These are phyloP conservation scores for Sardinella longiceps DNA, from an alignment of 2,797 vertebrate genomes.

Conservation along the genomic window DNA sequence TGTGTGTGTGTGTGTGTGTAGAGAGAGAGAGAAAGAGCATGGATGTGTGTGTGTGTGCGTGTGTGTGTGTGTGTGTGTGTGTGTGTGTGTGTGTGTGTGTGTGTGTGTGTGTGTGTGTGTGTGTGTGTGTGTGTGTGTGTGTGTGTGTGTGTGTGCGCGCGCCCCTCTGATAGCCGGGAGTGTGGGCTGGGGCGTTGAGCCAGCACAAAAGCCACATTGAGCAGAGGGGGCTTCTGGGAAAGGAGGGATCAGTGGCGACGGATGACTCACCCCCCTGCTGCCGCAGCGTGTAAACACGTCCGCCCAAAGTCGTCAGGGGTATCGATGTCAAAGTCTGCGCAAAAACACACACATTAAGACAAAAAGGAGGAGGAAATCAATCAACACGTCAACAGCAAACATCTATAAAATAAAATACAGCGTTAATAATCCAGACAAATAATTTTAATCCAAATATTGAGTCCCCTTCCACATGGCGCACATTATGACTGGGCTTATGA, in stretches of 20 bases:
- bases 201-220: conserved; percentile 24
- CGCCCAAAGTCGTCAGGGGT: conserved; percentile 97
- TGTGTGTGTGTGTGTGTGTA: no score
- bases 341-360: not conserved
- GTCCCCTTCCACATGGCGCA: no score
- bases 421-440: not conserved
- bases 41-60: not conserved
- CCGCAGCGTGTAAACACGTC: conserved; percentile 98
- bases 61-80: not conserved
- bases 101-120: not conserved
- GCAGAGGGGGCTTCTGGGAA: not conserved
- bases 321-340: conserved; percentile 92
- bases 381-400: no score
- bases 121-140: not conserved
- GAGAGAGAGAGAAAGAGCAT: no score
- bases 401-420: not conserved
- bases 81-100: not conserved
- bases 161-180: not conserved
- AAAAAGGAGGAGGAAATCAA: not conserved
- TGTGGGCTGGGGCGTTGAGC: not conserved
- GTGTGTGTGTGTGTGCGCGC: not conserved
- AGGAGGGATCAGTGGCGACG: not conserved
- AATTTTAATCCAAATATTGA: not conserved
- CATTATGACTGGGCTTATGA: no score
- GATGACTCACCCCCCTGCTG: conserved; percentile 92